Evolutionary conservation across 2,113 vertebrate species (phyloP).

Genomic region (Siniperca knerii): DNA sequence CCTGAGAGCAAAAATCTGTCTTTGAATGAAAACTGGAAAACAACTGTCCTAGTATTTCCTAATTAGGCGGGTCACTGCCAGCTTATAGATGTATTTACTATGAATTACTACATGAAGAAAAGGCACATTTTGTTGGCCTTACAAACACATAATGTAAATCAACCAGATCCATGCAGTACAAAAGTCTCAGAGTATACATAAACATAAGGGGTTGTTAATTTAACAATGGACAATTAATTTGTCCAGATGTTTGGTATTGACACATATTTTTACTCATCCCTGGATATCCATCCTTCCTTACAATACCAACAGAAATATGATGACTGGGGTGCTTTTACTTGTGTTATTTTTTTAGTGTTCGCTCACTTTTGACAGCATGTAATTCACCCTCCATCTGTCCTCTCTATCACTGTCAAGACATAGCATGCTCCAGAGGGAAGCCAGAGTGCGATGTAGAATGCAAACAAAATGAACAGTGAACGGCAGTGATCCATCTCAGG

Average conservation of each 20-base stretch:
- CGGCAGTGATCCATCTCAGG: constrained; percentile 19
- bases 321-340: not conserved
- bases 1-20: not conserved
- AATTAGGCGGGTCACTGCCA: not conserved
- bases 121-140: not conserved
- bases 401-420: constrained; percentile 60
- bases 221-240: not conserved
- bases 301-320: not conserved
- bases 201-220: too few relatives aligned
- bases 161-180: not conserved
- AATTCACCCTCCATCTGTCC: constrained; percentile 31
- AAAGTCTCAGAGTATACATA: not conserved
- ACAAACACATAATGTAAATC: not conserved
- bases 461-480: constrained; percentile 40
- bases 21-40: not conserved
- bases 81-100: not conserved
- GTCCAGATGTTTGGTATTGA: not conserved
- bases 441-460: not conserved
- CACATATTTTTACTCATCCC: not conserved
- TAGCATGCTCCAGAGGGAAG: constrained; percentile 12
- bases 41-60: not conserved
- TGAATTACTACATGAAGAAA: constrained; percentile 1
- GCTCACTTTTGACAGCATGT: constrained; percentile 49
- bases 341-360: not conserved
- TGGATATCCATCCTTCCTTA: not conserved